These are phyloP conservation scores for Salvelinus fontinalis DNA, from an alignment of 2,113 vertebrate species.

Conservation along the genomic window DNA sequence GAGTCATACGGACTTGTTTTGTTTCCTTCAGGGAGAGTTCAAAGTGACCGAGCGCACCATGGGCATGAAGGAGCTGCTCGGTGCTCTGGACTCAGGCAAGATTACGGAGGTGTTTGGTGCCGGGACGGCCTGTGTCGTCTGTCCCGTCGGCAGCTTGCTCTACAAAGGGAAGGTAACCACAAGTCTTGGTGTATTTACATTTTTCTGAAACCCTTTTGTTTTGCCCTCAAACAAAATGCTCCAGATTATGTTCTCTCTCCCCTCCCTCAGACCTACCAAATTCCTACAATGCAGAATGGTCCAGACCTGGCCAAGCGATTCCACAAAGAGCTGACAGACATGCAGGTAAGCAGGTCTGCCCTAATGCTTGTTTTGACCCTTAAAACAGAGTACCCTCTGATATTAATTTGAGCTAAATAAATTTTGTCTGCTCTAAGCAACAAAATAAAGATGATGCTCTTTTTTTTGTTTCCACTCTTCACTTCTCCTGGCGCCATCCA, in stretches of 20 bases:
- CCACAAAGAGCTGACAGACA: conserved; percentile 82
- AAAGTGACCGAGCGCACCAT: conserved; percentile 78
- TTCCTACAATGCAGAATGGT: conserved; percentile 89
- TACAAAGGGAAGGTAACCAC: conserved; percentile 77
- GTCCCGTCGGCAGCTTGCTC: conserved; percentile 82
- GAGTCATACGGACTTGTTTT: not conserved
- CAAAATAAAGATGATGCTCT: not conserved
- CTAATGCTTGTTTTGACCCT: not conserved
- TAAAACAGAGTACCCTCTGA: not conserved
- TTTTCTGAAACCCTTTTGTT: not conserved
- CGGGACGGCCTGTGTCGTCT: conserved; percentile 88
- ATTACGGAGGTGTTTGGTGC: conserved; percentile 86
- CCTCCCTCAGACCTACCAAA: conserved; percentile 70
- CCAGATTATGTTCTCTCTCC: not conserved
- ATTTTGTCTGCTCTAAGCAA: not conserved
- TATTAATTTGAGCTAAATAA: not conserved
- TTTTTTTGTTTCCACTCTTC: not conserved
- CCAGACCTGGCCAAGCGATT: conserved; percentile 82
- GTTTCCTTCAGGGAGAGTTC: conserved; percentile 79
- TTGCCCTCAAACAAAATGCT: not conserved
- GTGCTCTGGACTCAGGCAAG: conserved; percentile 71
- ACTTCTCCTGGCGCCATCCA: not conserved
- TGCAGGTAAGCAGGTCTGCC: conserved; percentile 78
- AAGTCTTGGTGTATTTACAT: not conserved
- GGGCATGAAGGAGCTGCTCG: conserved; percentile 76